Base-by-base conservation (phyloP, 2,113 vertebrate genomes). In the Toxostoma redivivum region DNA sequence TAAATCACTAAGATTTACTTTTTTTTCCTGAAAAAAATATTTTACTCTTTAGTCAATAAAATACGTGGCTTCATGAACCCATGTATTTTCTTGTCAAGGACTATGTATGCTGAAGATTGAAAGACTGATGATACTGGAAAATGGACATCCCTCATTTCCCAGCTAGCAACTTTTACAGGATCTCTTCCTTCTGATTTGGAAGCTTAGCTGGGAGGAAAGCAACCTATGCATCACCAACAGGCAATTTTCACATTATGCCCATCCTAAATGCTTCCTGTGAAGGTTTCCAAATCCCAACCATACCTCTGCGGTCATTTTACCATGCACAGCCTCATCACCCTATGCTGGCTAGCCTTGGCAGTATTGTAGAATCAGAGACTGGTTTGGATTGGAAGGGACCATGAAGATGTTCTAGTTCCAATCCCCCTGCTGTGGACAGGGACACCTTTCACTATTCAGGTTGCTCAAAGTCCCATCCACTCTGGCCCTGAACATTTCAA, bases 1-100 rank as follows among this genome's bases (percentile, higher is more conserved):
- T 53, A 77, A 66, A 97, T 92, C 87, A 89, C 77, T 82, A 86
- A 66, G 69, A 65, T 54, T 16, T 78, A 77, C 25, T 73, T 86
- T 81, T 81, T 81, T 92, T 83, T 95, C 70, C 57, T 96, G 91
- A 97, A 97, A 98, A 86, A 98, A 98, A 97, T 97, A 98, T 72
- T 92, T 97, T 88, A 95, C 85, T 96, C 90, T 97, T 92, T 93
- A 81, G 19, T 96, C 94, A 73, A 93, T 82, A 97, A 97, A 98
- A 96, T 85, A 97, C 38, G 86, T 74, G 82, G 65, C 62, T 48
- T 97, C 37, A 72, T 15, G 84, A 92, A 48, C 67, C 38, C 8
- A 22, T 81, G 78, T 73, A 86, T 81, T 84, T 89, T 82, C 79
- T 90, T 94, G 44, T 86, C 42, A 86, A 80, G 60, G 53, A 67